phyloP scores from a whole-genome alignment of 2,888 invertebrate genomes.

The Athetis lepigone region DNA sequence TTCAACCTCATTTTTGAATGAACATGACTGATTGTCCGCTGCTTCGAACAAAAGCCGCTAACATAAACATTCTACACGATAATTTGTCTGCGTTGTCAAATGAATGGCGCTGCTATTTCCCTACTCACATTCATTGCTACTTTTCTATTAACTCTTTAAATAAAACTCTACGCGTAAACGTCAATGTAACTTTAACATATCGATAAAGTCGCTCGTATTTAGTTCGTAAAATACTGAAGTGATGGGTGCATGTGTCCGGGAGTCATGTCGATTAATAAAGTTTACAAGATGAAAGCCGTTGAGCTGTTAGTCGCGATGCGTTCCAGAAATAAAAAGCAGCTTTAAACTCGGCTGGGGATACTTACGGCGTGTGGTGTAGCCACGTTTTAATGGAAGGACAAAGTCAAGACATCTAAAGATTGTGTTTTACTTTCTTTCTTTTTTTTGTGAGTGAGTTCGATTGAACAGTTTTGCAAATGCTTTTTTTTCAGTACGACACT shows the following conservation, averaged over 20 bases:
- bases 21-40: slow-evolving; percentile 87
- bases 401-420: slow-evolving; percentile 22
- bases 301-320: slow-evolving; percentile 85
- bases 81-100: slow-evolving; percentile 69
- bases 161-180: slow-evolving; percentile 12
- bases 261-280: slow-evolving; percentile 89
- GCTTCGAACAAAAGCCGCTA: slow-evolving; percentile 81
- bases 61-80: slow-evolving; percentile 83
- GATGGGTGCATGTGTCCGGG: slow-evolving; percentile 80
- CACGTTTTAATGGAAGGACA: slow-evolving; percentile 47
- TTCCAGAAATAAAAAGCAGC: slow-evolving; percentile 88
- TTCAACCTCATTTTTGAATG: slow-evolving; percentile 83
- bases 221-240: slow-evolving; percentile 58
- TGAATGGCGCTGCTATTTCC: slow-evolving; percentile 35
- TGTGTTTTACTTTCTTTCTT: background rate
- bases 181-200: slow-evolving; percentile 63
- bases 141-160: slow-evolving; percentile 4
- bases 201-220: slow-evolving; percentile 45
- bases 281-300: slow-evolving; percentile 90
- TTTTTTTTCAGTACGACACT: background rate
- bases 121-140: slow-evolving; percentile 60
- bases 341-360: slow-evolving; percentile 86
- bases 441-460: background rate
- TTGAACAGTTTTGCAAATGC: background rate
- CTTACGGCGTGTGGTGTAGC: slow-evolving; percentile 71